Conservation (phyloP, 2,888 invertebrate species). For the Petrophora chlorosata region DNA sequence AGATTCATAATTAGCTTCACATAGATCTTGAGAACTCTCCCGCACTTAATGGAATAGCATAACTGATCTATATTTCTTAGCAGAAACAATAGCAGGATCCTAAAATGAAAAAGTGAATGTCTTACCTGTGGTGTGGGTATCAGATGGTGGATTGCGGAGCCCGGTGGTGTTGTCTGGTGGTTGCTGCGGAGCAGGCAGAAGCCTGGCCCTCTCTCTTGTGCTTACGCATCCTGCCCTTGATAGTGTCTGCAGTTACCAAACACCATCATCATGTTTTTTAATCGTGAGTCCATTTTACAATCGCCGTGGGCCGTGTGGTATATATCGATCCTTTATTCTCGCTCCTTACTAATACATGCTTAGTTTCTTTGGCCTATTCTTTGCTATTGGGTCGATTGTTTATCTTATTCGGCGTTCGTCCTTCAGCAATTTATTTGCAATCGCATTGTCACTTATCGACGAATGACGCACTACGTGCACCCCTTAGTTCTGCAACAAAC, state of each 20-base stretch:
- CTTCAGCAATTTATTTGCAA: constrained; percentile 72
- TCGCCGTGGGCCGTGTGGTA: constrained; percentile 78
- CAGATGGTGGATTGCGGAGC: constrained; percentile 69
- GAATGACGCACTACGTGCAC: constrained; percentile 79
- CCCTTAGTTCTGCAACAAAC: constrained; percentile 77
- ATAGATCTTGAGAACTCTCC: too few species aligned
- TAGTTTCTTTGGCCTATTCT: constrained; percentile 80
- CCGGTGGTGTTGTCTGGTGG: constrained; percentile 65
- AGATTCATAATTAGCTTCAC: too few species aligned
- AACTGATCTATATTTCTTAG: too few species aligned
- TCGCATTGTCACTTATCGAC: constrained; percentile 79
- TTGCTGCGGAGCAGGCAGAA: constrained; percentile 75
- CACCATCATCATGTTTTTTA: constrained; percentile 69
- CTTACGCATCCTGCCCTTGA: constrained; percentile 80
- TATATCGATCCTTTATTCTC: constrained; percentile 75
- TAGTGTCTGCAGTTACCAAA: constrained; percentile 72
- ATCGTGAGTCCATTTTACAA: constrained; percentile 81
- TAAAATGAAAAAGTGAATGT: not conserved
- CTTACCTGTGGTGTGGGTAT: constrained; percentile 68
- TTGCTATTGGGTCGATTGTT: constrained; percentile 71
- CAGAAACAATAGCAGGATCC: too few species aligned
- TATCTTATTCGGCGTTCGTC: constrained; percentile 60
- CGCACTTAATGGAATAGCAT: too few species aligned
- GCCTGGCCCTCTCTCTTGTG: constrained; percentile 80
- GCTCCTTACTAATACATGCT: constrained; percentile 77